These are phyloP conservation scores for Fulica atra DNA, from an alignment of 2,113 vertebrate genomes.

Conservation along the genomic window DNA sequence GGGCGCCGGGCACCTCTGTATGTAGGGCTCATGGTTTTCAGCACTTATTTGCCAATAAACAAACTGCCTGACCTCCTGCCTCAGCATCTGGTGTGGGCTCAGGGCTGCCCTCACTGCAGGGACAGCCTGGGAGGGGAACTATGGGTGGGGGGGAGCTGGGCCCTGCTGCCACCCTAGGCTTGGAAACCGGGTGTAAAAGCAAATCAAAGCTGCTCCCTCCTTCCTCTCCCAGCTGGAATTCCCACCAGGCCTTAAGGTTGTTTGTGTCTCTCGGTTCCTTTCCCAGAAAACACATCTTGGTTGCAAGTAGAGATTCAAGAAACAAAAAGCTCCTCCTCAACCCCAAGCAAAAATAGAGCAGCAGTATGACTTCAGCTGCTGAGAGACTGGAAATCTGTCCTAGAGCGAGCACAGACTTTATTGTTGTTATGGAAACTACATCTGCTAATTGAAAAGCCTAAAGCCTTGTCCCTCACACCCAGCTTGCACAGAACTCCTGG, in stretches of 20 bases:
- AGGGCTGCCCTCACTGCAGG: not conserved
- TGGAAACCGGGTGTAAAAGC: not conserved
- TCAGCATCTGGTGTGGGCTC: not conserved
- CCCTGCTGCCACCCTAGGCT: not conserved
- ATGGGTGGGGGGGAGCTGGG: not conserved
- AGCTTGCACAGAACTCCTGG: not conserved
- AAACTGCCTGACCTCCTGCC: constrained; percentile 49
- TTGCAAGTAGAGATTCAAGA: not conserved
- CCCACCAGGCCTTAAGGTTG: not conserved
- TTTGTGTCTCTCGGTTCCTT: not conserved
- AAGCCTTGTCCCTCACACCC: not conserved
- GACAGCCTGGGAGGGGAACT: not conserved
- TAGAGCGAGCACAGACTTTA: not conserved
- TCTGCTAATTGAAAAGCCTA: not conserved
- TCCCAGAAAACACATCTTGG: not conserved
- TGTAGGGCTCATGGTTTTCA: constrained; percentile 49
- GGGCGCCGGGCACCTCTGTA: constrained; percentile 45
- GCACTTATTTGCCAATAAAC: constrained; percentile 70
- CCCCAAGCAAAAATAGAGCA: constrained; percentile 12
- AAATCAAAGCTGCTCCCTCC: not conserved
- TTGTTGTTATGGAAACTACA: constrained; percentile 58
- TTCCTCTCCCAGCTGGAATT: not conserved
- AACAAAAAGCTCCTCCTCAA: constrained; percentile 17
- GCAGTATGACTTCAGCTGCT: not conserved
- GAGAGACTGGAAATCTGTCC: not conserved